phyloP scores from a whole-genome alignment of 1,140 invertebrate genomes.

The Pteromalus puparum region DNA sequence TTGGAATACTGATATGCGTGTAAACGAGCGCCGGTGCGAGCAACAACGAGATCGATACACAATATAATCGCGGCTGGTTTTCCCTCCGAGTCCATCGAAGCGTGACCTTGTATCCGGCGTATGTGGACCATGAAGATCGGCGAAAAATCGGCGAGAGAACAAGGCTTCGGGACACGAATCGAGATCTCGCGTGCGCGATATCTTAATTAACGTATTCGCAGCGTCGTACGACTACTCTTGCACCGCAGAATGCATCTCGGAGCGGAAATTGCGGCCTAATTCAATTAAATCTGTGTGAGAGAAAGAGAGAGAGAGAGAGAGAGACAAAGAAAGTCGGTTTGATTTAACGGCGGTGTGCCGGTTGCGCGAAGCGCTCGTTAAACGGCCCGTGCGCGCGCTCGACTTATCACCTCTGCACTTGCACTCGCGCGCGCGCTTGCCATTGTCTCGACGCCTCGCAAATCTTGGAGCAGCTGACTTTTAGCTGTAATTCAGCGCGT shows the following conservation, averaged over 20 bases:
- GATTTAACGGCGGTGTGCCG: not conserved
- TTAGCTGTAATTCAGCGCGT: not conserved
- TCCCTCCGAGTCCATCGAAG: not conserved
- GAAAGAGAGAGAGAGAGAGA: too few species aligned
- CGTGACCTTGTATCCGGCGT: not conserved
- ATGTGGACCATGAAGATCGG: not conserved
- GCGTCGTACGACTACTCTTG: too few species aligned
- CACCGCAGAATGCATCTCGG: not conserved
- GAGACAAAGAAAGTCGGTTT: not conserved
- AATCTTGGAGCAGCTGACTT: conserved; percentile 15
- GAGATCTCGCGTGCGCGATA: not conserved
- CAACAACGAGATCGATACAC: too few species aligned
- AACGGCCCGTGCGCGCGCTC: not conserved
- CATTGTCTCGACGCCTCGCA: conserved; percentile 29
- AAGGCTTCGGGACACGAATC: not conserved
- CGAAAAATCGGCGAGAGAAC: not conserved
- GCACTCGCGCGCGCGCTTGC: not conserved
- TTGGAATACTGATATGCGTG: conserved; percentile 18
- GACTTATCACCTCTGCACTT: conserved; percentile 41
- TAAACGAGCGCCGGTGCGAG: too few species aligned
- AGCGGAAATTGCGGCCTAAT: conserved; percentile 23
- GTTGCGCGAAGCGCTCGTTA: conserved; percentile 19
- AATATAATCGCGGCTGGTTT: too few species aligned
- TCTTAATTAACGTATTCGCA: not conserved
- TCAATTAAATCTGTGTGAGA: conserved; percentile 24